A percentile compares a stretch with the other conserved stretches of the same genome.
Evolutionary conservation across 2,888 invertebrate species (phyloP).

Genomic region (Clunio marinus): DNA sequence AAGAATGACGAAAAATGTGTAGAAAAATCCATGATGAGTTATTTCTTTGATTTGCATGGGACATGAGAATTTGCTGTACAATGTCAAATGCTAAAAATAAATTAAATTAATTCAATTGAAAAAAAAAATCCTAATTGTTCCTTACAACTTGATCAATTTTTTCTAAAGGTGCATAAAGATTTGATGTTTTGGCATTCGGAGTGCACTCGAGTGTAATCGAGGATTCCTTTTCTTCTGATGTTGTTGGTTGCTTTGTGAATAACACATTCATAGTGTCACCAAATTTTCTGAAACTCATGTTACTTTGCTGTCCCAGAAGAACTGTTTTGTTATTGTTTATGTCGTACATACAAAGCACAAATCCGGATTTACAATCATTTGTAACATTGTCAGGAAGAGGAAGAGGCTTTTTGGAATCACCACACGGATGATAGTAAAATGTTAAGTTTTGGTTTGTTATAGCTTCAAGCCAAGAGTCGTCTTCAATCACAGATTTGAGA

Average conservation of each 20-base stretch:
- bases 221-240: neutral
- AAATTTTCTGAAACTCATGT: neutral
- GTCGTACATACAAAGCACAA: neutral
- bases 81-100: neutral
- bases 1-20: constrained; percentile 18
- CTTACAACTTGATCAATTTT: neutral
- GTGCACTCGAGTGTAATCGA: neutral
- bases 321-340: neutral
- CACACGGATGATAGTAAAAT: constrained; percentile 13
- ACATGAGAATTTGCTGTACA: constrained; percentile 2
- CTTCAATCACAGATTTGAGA: neutral
- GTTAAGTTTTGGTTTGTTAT: neutral
- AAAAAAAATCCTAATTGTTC: too few species aligned
- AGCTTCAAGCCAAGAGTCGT: neutral
- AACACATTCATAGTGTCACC: neutral
- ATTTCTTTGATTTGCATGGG: neutral
- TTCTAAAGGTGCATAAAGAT: neutral
- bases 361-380: constrained; percentile 10
- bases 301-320: neutral
- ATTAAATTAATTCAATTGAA: neutral
- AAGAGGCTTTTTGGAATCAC: neutral
- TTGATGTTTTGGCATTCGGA: neutral
- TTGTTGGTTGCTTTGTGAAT: neutral
- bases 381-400: neutral
- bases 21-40: constrained; percentile 16